Conservation (phyloP, 2,888 invertebrate species). For the Stratiomys singularior region DNA sequence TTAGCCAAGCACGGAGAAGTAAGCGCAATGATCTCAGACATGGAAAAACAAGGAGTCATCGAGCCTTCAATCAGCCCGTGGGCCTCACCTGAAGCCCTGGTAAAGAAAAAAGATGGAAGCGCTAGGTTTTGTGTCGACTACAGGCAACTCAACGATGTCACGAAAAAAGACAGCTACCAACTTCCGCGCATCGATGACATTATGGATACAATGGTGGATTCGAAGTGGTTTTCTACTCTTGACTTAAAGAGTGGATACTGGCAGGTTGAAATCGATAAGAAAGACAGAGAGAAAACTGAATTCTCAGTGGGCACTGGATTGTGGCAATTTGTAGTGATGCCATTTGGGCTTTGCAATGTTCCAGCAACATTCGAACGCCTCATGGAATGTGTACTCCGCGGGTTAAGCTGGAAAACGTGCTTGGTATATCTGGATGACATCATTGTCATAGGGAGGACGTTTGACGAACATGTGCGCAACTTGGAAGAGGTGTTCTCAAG, state of each 20-base stretch:
- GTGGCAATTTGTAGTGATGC: constrained; percentile 55
- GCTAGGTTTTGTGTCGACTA: constrained; percentile 25
- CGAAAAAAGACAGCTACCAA: constrained; percentile 31
- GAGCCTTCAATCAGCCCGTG: constrained; percentile 12
- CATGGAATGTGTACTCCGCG: constrained; percentile 28
- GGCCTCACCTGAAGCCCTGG: constrained; percentile 17
- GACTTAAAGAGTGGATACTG: constrained; percentile 52
- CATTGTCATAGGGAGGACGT: not conserved
- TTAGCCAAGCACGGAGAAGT: constrained; percentile 12
- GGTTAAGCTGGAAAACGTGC: constrained; percentile 27
- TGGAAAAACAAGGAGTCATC: constrained; percentile 33
- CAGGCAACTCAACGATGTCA: constrained; percentile 13
- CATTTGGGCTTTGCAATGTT: constrained; percentile 32
- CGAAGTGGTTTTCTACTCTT: constrained; percentile 13
- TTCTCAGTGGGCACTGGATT: constrained; percentile 53
- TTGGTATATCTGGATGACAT: constrained; percentile 27
- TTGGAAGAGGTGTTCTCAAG: constrained; percentile 7
- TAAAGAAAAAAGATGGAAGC: constrained; percentile 23
- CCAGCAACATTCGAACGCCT: constrained; percentile 38
- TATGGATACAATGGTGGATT: not conserved
- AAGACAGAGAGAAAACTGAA: constrained; percentile 53
- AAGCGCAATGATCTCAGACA: not conserved
- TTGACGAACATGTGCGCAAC: constrained; percentile 1
- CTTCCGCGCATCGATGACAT: constrained; percentile 19
- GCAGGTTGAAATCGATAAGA: constrained; percentile 46